A percentile compares a stretch with the other conserved stretches of the same genome.
phyloP scores from a whole-genome alignment of 2,888 invertebrate genomes.

The Junonia oenone region DNA sequence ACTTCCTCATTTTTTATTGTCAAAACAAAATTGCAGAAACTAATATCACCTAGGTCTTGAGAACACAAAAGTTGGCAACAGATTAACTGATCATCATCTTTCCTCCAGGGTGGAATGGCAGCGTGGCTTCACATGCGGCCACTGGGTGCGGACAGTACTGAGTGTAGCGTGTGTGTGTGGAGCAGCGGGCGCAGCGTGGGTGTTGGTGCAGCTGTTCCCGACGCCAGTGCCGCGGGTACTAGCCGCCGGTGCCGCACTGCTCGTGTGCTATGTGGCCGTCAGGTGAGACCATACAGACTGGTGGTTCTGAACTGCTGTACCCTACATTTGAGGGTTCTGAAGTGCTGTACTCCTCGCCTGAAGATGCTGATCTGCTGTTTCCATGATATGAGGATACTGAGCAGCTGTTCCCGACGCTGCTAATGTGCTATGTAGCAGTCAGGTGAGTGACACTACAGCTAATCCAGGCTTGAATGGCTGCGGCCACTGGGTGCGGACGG shows the following conservation, averaged over 20 bases:
- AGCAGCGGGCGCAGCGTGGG: constrained; percentile 88
- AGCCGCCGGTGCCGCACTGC: constrained; percentile 88
- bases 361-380: no score
- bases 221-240: constrained; percentile 88
- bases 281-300: no score
- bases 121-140: constrained; percentile 88
- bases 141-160: constrained; percentile 91
- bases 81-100: no score
- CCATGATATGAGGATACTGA: no score
- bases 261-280: constrained; percentile 91
- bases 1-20: no score
- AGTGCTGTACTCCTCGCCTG: no score
- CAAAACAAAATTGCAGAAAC: no score
- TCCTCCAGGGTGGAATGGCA: constrained; percentile 89
- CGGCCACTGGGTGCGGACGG: constrained; percentile 91
- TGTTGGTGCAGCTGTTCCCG: constrained; percentile 87
- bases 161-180: constrained; percentile 89
- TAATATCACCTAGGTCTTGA: no score
- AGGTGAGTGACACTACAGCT: constrained; percentile 89
- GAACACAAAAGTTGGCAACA: no score
- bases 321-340: no score
- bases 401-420: background rate
- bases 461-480: constrained; percentile 89
- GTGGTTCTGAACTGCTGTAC: no score
- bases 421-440: constrained; percentile 86